A percentile compares a stretch with the other conserved stretches of the same genome.
phyloP scores from a whole-genome alignment of 2,888 invertebrate genomes.

The Agrotis segetum region DNA sequence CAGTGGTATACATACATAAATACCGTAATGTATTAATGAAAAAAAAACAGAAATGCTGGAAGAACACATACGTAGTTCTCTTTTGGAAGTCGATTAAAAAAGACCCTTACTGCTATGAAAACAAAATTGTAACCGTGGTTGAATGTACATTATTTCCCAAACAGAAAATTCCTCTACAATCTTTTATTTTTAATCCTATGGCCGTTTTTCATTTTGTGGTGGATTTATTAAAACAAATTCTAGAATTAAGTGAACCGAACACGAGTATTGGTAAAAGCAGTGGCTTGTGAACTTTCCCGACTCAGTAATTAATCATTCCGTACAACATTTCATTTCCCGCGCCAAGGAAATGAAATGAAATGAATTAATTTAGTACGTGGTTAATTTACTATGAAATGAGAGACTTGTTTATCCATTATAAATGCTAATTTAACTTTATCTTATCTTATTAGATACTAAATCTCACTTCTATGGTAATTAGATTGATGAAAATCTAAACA shows the following conservation, averaged over 20 bases:
- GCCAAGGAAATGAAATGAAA: slow-evolving; percentile 7
- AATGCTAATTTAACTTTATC: slow-evolving; percentile 11
- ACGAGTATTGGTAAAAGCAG: background rate
- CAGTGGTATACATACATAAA: no score
- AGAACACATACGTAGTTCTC: no score
- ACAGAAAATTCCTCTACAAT: background rate
- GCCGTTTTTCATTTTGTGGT: slow-evolving; percentile 12
- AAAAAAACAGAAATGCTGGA: no score
- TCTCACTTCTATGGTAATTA: no score
- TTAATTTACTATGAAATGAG: slow-evolving; percentile 21
- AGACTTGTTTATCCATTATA: background rate
- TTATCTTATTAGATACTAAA: background rate
- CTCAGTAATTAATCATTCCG: slow-evolving; percentile 20
- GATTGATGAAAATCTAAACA: no score
- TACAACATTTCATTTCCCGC: slow-evolving; percentile 26
- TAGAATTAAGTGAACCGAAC: background rate
- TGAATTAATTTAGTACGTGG: slow-evolving; percentile 22
- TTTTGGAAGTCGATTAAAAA: background rate
- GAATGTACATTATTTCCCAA: no score
- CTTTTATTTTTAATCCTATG: background rate
- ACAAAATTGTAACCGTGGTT: background rate
- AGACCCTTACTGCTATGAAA: background rate
- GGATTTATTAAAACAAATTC: slow-evolving; percentile 23
- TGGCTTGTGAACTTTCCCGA: background rate
- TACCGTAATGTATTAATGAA: no score